Conservation (phyloP, 1,140 invertebrate genomes). For the Megalonaias nervosa region DNA sequence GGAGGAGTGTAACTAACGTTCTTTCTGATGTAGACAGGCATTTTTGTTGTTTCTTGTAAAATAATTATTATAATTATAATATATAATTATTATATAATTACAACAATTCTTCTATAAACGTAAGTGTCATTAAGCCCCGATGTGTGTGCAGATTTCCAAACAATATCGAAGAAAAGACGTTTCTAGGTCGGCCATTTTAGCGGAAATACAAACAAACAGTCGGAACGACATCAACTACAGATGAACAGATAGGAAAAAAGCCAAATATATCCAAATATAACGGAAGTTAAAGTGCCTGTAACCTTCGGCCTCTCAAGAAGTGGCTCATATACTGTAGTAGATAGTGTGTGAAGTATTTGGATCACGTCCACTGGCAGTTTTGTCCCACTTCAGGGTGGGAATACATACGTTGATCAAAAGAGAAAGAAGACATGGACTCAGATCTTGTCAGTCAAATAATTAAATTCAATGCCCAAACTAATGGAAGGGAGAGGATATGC, state of each 20-base stretch:
- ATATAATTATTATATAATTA: neutral
- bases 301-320: too few species aligned
- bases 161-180: slow-evolving; percentile 19
- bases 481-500: slow-evolving; percentile 63
- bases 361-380: too few species aligned
- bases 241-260: too few species aligned
- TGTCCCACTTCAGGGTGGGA: too few species aligned
- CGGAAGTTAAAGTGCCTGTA: too few species aligned
- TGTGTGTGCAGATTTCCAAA: neutral
- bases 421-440: slow-evolving; percentile 30
- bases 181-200: slow-evolving; percentile 48
- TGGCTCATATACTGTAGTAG: too few species aligned
- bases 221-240: neutral
- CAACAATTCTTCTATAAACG: neutral
- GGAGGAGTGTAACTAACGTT: slow-evolving; percentile 62
- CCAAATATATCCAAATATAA: too few species aligned
- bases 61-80: neutral
- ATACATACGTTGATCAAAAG: neutral
- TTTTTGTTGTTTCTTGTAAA: slow-evolving; percentile 30
- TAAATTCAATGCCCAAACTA: slow-evolving; percentile 58
- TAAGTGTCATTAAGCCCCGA: neutral
- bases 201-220: slow-evolving; percentile 52
- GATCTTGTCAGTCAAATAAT: slow-evolving; percentile 54
- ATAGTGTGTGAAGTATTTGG: too few species aligned
- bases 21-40: slow-evolving; percentile 65